Conservation (phyloP, 2,113 vertebrate genomes). For the Pluvianellus socialis region DNA sequence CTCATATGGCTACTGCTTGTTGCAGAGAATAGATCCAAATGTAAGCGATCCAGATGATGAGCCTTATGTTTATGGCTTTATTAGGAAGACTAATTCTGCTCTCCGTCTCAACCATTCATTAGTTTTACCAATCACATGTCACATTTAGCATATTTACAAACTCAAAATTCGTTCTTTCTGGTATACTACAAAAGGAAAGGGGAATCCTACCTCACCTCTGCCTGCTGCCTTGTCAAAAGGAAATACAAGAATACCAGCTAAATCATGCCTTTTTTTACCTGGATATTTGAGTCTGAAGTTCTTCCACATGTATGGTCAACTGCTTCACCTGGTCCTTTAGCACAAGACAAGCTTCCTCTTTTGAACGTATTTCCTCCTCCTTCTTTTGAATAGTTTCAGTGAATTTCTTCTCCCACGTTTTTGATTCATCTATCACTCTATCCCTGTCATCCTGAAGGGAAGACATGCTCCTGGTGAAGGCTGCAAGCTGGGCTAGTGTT, state of each 20-base stretch:
- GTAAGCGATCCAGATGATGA: neutral
- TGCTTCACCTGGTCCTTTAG: slow-evolving; percentile 81
- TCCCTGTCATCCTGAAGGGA: slow-evolving; percentile 96
- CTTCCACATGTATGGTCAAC: slow-evolving; percentile 75
- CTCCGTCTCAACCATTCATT: neutral
- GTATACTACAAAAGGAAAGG: neutral
- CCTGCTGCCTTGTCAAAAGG: neutral
- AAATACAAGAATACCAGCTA: neutral
- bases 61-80: neutral
- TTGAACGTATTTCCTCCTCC: slow-evolving; percentile 84
- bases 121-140: neutral
- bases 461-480: slow-evolving; percentile 94
- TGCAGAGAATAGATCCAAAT: neutral
- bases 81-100: neutral
- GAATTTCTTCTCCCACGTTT: slow-evolving; percentile 91
- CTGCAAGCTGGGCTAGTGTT: slow-evolving; percentile 88
- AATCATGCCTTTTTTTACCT: slow-evolving; percentile 60
- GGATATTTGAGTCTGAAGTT: slow-evolving; percentile 76
- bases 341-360: slow-evolving; percentile 77
- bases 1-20: neutral
- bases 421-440: slow-evolving; percentile 89
- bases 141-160: neutral
- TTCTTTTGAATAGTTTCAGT: slow-evolving; percentile 85
- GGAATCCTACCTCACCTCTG: neutral
- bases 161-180: neutral